phyloP scores from a whole-genome alignment of 2,797 vertebrate species.

The Falco novaeseelandiae region DNA sequence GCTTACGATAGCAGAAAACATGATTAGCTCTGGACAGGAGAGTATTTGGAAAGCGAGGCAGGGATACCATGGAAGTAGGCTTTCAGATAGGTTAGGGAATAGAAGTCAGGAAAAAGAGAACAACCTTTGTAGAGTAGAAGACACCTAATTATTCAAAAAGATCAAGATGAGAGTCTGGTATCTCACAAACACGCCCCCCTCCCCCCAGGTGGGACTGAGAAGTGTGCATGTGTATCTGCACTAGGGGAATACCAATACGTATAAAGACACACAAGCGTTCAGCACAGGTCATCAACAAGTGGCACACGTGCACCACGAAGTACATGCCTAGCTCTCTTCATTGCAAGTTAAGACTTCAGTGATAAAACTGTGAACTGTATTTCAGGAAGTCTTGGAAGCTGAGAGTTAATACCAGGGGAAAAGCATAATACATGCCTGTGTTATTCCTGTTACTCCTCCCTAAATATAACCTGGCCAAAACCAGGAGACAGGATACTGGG shows the following conservation, averaged over 20 bases:
- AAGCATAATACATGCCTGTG: background rate
- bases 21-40: background rate
- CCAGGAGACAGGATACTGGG: background rate
- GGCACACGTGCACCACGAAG: rapidly evolving
- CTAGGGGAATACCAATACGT: background rate
- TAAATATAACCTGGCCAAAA: background rate
- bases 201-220: background rate
- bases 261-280: background rate
- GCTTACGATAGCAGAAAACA: background rate
- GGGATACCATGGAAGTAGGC: background rate
- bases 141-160: background rate
- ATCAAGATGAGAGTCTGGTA: background rate
- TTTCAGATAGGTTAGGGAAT: background rate
- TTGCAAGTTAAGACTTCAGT: background rate
- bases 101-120: background rate
- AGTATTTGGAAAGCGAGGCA: background rate
- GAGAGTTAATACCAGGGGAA: background rate
- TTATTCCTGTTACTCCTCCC: background rate
- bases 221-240: background rate
- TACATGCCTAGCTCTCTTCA: background rate
- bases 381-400: background rate
- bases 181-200: background rate
- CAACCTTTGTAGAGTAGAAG: background rate
- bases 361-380: background rate
- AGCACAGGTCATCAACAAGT: background rate